Conservation (phyloP, 2,113 vertebrate species). For the Nanger granti region DNA sequence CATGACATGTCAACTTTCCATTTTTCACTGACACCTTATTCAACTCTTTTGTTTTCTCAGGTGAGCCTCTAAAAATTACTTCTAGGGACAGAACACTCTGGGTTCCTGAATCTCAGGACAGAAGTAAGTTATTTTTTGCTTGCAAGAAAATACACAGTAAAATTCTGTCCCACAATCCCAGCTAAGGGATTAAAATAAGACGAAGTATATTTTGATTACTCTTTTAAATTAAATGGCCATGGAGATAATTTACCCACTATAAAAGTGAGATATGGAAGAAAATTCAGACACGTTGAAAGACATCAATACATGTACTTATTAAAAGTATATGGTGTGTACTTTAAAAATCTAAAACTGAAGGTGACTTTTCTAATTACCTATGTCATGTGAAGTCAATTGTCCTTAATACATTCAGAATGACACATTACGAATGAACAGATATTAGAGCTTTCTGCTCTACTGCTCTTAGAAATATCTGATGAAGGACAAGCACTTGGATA, state of each 20-base stretch:
- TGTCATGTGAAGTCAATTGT: constrained; percentile 97
- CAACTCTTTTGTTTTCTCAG: constrained; percentile 20
- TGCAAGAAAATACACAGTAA: neutral
- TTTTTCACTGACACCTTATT: neutral
- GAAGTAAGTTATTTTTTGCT: constrained; percentile 3
- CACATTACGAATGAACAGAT: constrained; percentile 88
- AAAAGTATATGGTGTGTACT: constrained; percentile 74
- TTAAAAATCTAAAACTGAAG: constrained; percentile 79
- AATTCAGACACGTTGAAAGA: constrained; percentile 77
- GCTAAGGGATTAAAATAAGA: neutral
- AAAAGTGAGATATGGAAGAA: constrained; percentile 69
- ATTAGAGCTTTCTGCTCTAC: constrained; percentile 88
- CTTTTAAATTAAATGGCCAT: constrained; percentile 23
- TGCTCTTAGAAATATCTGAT: constrained; percentile 82
- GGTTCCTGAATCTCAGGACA: constrained; percentile 9
- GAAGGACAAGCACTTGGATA: constrained; percentile 85
- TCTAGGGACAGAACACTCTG: neutral
- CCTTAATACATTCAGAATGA: constrained; percentile 91
- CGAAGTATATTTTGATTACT: constrained; percentile 3
- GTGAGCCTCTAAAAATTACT: neutral
- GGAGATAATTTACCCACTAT: neutral
- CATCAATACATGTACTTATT: constrained; percentile 78
- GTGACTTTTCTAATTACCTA: constrained; percentile 89
- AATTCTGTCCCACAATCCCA: constrained; percentile 9
- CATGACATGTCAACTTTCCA: neutral